A percentile compares a stretch with the other conserved stretches of the same genome.
phyloP scores from a whole-genome alignment of 1,140 invertebrate species.

The Zaprionus africanus region DNA sequence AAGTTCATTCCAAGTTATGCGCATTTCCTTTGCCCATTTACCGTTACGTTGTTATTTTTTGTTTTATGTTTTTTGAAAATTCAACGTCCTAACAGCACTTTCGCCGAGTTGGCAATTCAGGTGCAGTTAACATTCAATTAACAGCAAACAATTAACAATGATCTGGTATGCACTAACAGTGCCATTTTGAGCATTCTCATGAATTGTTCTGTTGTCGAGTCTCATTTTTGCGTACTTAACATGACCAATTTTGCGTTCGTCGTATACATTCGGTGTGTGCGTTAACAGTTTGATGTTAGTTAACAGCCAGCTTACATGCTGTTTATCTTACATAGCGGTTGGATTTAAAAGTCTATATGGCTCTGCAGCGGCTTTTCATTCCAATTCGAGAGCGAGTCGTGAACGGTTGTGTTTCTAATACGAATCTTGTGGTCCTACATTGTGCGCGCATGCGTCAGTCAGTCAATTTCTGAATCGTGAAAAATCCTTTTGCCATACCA shows the following conservation, averaged over 20 bases:
- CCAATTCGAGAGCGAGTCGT: slow-evolving; percentile 68
- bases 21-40: slow-evolving; percentile 78
- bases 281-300: not conserved
- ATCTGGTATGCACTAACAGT: not conserved
- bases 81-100: slow-evolving; percentile 66
- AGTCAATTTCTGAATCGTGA: slow-evolving; percentile 52
- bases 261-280: not conserved
- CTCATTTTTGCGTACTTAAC: not conserved
- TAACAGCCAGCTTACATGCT: slow-evolving; percentile 21
- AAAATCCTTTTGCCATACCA: slow-evolving; percentile 63
- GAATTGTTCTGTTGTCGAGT: not conserved
- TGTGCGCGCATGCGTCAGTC: slow-evolving; percentile 54
- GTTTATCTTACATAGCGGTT: slow-evolving; percentile 25
- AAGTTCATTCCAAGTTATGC: slow-evolving; percentile 78
- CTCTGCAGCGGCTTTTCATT: slow-evolving; percentile 66
- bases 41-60: slow-evolving; percentile 60
- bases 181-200: not conserved
- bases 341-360: slow-evolving; percentile 55
- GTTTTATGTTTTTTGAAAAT: slow-evolving; percentile 34
- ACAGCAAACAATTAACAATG: not conserved
- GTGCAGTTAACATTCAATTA: not conserved
- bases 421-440: slow-evolving; percentile 44
- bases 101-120: slow-evolving; percentile 35
- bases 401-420: slow-evolving; percentile 62
- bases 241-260: not conserved